Evolutionary conservation across 2,888 invertebrate species (phyloP).

Genomic region (Nasonovia ribisnigri): DNA sequence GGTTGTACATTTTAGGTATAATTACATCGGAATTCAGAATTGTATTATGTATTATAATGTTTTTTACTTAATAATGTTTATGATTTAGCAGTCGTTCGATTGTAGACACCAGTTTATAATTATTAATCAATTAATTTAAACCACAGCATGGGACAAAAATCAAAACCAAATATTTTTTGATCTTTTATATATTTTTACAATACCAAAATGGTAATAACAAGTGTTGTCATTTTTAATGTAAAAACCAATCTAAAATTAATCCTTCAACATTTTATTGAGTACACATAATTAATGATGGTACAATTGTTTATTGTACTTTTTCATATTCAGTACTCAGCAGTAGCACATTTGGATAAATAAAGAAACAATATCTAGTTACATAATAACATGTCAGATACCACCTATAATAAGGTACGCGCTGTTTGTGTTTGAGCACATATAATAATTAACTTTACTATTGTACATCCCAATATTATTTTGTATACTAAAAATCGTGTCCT

Average conservation of each 20-base stretch:
- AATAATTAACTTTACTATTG: background rate
- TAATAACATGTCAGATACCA: background rate
- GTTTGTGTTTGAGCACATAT: background rate
- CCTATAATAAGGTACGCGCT: background rate
- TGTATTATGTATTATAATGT: background rate
- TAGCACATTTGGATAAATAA: constrained; percentile 28
- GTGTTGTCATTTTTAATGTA: background rate
- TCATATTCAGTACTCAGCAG: background rate
- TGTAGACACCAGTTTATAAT: background rate
- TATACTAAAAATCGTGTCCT: background rate
- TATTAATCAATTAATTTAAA: background rate
- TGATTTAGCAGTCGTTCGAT: background rate
- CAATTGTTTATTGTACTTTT: background rate
- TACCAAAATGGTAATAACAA: background rate
- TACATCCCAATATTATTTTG: background rate
- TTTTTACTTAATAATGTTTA: background rate
- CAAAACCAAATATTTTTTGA: background rate
- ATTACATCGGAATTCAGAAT: background rate
- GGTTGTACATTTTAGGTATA: background rate
- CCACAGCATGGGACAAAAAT: background rate
- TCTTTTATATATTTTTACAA: background rate
- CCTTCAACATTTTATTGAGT: background rate
- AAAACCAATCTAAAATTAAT: background rate
- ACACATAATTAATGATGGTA: background rate
- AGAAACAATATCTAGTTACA: constrained; percentile 10